Conservation (phyloP, 2,888 invertebrate species). For the Harpalus rubripes region DNA sequence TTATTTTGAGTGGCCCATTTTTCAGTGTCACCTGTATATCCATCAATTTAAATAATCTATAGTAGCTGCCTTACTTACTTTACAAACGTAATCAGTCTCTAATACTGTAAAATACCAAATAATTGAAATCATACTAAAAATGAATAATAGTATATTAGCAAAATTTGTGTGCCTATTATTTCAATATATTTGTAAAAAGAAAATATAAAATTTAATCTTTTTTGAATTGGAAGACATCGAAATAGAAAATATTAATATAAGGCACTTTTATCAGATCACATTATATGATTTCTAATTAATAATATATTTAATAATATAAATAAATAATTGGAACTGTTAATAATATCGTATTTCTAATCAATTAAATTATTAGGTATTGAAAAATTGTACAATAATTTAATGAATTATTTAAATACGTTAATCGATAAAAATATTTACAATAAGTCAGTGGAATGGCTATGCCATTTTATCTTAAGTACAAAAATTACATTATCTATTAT, state of each 20-base stretch:
- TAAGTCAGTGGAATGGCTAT: slow-evolving; percentile 57
- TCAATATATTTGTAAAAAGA: not conserved
- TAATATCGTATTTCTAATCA: slow-evolving; percentile 16
- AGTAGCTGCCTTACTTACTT: slow-evolving; percentile 61
- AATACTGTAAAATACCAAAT: slow-evolving; percentile 60
- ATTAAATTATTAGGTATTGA: not conserved
- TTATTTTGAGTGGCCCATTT: no score
- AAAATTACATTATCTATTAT: slow-evolving; percentile 57
- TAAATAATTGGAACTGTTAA: slow-evolving; percentile 45
- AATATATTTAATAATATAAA: slow-evolving; percentile 38
- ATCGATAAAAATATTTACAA: slow-evolving; percentile 58
- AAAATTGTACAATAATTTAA: slow-evolving; percentile 26
- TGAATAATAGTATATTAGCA: not conserved
- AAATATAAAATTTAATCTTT: not conserved
- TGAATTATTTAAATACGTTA: slow-evolving; percentile 31
- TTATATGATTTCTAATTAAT: slow-evolving; percentile 22
- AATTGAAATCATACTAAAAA: not conserved
- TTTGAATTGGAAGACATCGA: not conserved
- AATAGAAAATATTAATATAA: not conserved
- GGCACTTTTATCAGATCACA: slow-evolving; percentile 26
- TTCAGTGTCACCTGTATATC: no score
- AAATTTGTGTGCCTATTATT: slow-evolving; percentile 14
- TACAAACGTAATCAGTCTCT: slow-evolving; percentile 57
- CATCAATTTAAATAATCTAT: slow-evolving; percentile 37
- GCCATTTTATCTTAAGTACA: slow-evolving; percentile 64